A percentile compares a stretch with the other conserved stretches of the same genome.
These are phyloP conservation scores for Poecile atricapillus DNA, from an alignment of 2,113 vertebrate species.

Conservation along the genomic window DNA sequence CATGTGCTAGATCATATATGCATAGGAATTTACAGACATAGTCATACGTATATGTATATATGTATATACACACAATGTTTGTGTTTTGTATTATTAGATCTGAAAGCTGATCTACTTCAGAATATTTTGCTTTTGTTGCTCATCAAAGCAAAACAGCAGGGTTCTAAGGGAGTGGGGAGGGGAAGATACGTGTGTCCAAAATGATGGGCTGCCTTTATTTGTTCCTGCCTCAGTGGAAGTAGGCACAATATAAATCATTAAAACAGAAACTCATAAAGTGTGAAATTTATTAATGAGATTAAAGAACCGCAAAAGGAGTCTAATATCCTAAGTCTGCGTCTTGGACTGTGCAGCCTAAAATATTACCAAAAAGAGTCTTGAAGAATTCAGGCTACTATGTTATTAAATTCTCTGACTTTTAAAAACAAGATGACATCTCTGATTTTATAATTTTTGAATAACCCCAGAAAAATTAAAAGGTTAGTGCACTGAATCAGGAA, in stretches of 20 bases:
- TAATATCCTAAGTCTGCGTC: not conserved
- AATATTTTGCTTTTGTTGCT: not conserved
- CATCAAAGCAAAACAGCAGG: not conserved
- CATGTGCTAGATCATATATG: not conserved
- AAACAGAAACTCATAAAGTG: not conserved
- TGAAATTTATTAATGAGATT: not conserved
- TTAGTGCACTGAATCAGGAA: not conserved
- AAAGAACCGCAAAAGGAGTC: accelerated
- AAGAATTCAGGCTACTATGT: not conserved
- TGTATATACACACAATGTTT: not conserved
- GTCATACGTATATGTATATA: too few relatives aligned
- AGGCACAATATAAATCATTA: not conserved
- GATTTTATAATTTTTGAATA: not conserved
- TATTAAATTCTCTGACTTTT: not conserved
- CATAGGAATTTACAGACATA: not conserved
- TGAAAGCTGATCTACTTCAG: not conserved
- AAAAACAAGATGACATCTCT: not conserved
- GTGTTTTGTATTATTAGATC: not conserved
- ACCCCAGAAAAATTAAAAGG: not conserved
- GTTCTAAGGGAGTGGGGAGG: not conserved
- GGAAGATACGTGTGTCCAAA: not conserved
- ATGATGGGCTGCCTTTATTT: not conserved
- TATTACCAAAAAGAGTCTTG: not conserved
- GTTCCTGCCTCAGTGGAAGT: not conserved
- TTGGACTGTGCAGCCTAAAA: not conserved